A percentile compares a stretch with the other conserved stretches of the same genome.
phyloP scores from a whole-genome alignment of 1,140 invertebrate species.

The Chelonus insularis region DNA sequence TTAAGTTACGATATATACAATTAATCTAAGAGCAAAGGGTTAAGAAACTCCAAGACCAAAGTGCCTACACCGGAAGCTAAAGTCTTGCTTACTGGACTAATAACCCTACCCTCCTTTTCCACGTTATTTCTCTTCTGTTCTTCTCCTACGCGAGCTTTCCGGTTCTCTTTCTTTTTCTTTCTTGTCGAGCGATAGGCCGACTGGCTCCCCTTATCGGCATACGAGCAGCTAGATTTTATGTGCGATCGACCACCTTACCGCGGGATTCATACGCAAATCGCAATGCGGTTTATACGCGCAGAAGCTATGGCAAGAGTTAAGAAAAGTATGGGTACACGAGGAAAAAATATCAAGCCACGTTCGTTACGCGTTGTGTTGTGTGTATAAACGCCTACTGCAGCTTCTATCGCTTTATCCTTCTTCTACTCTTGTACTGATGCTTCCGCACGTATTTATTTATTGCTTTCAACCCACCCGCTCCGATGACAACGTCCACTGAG shows the following conservation, averaged over 20 bases:
- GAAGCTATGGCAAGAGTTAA: no score
- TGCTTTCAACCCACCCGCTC: conserved; percentile 10
- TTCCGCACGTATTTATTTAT: conserved; percentile 9
- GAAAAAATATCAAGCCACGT: neutral
- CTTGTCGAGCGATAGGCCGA: no score
- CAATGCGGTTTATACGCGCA: conserved; percentile 26
- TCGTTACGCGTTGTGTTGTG: conserved; percentile 10
- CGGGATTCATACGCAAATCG: conserved; percentile 49
- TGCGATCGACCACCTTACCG: conserved; percentile 44
- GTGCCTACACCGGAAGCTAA: conserved; percentile 59
- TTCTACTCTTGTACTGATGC: neutral
- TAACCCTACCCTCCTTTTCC: conserved; percentile 58
- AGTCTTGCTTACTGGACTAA: conserved; percentile 62
- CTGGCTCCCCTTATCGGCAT: conserved; percentile 47
- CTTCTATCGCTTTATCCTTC: neutral
- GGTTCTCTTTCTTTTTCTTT: no score
- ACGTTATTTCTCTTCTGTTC: no score
- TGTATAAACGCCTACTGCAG: conserved; percentile 9
- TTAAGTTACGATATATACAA: no score
- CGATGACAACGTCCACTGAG: conserved; percentile 10
- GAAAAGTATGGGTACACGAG: no score
- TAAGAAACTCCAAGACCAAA: conserved; percentile 59
- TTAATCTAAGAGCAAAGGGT: conserved; percentile 43
- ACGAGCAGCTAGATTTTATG: conserved; percentile 52
- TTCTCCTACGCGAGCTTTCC: no score